A percentile compares a stretch with the other conserved stretches of the same genome.
Evolutionary conservation across 2,113 vertebrate genomes (phyloP).

Genomic region (Pardalotus punctatus): DNA sequence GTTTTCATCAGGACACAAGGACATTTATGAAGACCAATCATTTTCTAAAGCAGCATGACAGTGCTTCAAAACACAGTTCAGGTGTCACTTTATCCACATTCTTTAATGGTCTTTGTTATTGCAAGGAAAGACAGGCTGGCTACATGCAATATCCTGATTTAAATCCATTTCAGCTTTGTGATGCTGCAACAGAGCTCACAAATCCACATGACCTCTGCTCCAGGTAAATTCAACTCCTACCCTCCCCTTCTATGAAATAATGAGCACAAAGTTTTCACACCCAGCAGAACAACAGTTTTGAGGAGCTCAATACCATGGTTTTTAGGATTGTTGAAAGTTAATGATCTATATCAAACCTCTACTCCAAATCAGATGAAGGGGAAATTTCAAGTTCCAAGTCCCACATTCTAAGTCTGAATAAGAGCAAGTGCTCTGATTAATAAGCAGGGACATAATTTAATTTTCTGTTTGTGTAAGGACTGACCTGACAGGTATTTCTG

Average conservation of each 20-base stretch:
- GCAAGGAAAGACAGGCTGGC: background rate
- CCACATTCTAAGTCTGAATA: background rate
- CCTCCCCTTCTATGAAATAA: background rate
- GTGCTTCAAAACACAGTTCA: background rate
- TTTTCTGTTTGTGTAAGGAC: background rate
- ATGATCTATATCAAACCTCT: background rate
- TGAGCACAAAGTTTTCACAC: background rate
- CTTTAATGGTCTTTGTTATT: background rate
- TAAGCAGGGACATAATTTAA: background rate
- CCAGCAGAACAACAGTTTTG: background rate
- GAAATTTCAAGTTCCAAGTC: background rate
- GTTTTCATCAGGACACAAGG: background rate
- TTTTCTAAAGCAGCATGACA: background rate
- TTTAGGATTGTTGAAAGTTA: background rate
- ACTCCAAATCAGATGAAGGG: background rate
- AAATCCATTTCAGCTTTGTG: background rate
- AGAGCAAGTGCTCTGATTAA: background rate
- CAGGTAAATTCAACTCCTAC: background rate
- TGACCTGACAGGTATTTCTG: background rate
- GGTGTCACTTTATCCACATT: background rate
- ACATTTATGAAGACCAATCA: background rate
- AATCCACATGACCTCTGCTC: background rate
- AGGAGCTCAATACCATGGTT: background rate
- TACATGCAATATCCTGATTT: background rate
- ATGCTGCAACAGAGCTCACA: background rate